Percentiles rank a stretch among this genome's conserved stretches.
phyloP scores from a whole-genome alignment of 2,888 invertebrate genomes.

The Cheilosia grossa region DNA sequence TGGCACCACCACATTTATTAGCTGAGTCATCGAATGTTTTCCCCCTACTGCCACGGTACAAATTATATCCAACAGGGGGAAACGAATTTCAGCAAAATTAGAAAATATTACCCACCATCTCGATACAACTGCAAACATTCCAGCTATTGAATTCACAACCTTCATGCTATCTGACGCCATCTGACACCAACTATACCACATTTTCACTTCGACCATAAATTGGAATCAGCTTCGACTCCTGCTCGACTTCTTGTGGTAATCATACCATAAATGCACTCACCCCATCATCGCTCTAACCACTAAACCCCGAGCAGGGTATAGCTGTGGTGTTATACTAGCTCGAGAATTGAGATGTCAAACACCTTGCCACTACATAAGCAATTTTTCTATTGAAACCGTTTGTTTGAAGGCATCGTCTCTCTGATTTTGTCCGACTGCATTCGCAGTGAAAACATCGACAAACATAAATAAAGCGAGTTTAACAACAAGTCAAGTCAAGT shows the following conservation, averaged over 20 bases:
- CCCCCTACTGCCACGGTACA: too few relatives aligned
- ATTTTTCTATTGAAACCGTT: slow-evolving; percentile 17
- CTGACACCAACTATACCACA: background rate
- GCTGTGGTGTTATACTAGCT: slow-evolving; percentile 24
- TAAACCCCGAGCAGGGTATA: slow-evolving; percentile 7
- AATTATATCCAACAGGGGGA: too few relatives aligned
- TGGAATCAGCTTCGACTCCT: background rate
- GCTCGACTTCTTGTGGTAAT: background rate
- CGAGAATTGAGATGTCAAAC: slow-evolving; percentile 23
- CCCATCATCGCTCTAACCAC: slow-evolving; percentile 4
- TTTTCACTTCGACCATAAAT: background rate
- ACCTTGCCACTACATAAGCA: slow-evolving; percentile 27
- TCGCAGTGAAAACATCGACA: slow-evolving; percentile 48
- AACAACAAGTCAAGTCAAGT: slow-evolving; percentile 33
- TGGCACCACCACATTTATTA: too few relatives aligned
- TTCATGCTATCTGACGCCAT: background rate
- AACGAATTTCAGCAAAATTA: too few relatives aligned
- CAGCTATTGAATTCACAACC: too few relatives aligned
- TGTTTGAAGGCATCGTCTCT: background rate
- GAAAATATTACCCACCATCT: too few relatives aligned
- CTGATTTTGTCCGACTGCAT: slow-evolving; percentile 43
- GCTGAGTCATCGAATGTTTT: too few relatives aligned
- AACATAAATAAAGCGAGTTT: slow-evolving; percentile 54
- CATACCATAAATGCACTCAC: background rate
- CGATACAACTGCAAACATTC: too few relatives aligned